Base-by-base conservation (phyloP, 2,113 vertebrate genomes). In the Erpornis zantholeuca region DNA sequence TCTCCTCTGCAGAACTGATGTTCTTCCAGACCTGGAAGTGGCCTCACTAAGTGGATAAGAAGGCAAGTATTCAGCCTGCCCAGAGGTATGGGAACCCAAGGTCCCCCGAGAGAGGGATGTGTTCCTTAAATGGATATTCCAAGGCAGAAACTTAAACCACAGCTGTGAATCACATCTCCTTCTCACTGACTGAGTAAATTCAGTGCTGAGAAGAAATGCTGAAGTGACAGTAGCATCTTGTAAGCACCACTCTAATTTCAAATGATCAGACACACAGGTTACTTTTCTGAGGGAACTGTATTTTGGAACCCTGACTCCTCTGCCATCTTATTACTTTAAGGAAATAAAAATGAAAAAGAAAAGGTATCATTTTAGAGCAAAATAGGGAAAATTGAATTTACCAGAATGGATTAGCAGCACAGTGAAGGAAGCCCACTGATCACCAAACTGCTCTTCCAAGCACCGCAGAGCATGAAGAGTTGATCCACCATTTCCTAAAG, bases 331-430 rank as follows among this genome's bases (percentile, higher is more conserved):
- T 11, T 63, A 59, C 44, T 63, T 72, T n/a, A 42, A 66, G 64
- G 14, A 79, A 88, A n/a, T 15, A 69, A 19, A 69, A 31, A n/a
- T n/a, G n/a, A 61, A 10, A 25, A 23, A 25, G 2, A 16, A n/a
- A 14, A 16, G 2, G 8, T 12, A 8, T 7, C 19, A 15, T 49
- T 70, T 85, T 17, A 83, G 44, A 54, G 24, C 21, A 19, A 64
- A 86, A 80, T 73, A 90, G 4, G 77, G 36, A 72, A 79, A 75
- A 45, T 1, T 92, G 59, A 90, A 42, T 86, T 96, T 98, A 99
- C 99, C 99, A 97, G 99, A 99, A 95, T 99, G 99, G 91, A 99
- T 99, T 42, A 99, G 96, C 22, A 99, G 94, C 82, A 99, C 94
- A 76, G 86, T 98, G 93, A 99, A 94, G 73, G 90, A 97, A 85